Evolutionary conservation across 2,888 invertebrate genomes (phyloP).

Genomic region (Nomada goodeniana): DNA sequence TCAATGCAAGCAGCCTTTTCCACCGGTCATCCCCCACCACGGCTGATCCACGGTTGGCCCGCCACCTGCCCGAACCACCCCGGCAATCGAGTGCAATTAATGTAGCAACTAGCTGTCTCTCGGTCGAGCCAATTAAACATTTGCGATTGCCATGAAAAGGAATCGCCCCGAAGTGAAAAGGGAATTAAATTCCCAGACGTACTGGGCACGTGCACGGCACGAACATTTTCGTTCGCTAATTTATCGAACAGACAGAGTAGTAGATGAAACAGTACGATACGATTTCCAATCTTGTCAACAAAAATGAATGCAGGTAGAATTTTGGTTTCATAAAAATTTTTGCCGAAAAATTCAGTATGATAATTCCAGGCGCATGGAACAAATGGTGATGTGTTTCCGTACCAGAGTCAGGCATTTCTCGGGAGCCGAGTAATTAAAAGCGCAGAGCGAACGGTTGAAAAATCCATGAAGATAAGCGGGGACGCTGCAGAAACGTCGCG

Average conservation of each 20-base stretch:
- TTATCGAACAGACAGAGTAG: conserved; percentile 16
- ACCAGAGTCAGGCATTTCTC: not conserved
- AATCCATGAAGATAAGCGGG: conserved; percentile 45
- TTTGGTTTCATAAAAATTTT: not conserved
- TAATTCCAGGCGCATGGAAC: no score
- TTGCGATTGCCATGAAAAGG: conserved; percentile 76
- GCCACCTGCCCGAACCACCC: conserved; percentile 60
- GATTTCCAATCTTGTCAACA: not conserved
- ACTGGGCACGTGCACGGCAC: conserved; percentile 43
- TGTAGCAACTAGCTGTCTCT: conserved; percentile 75
- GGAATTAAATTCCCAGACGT: conserved; percentile 76
- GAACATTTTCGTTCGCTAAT: conserved; percentile 47
- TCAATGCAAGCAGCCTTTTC: conserved; percentile 80
- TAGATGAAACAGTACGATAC: not conserved
- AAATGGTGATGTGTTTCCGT: no score
- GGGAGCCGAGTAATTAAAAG: conserved; percentile 1
- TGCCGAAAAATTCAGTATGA: not conserved
- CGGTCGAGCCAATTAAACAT: conserved; percentile 77
- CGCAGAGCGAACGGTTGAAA: conserved; percentile 31
- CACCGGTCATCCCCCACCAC: conserved; percentile 55
- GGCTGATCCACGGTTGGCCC: conserved; percentile 68
- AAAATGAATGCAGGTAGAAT: not conserved
- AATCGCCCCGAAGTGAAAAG: conserved; percentile 74
- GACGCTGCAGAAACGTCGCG: conserved; percentile 6
- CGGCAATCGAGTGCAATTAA: conserved; percentile 80